A percentile compares a stretch with the other conserved stretches of the same genome.
These are phyloP conservation scores for Amphiprion percula DNA, from an alignment of 2,113 vertebrate species.

Conservation along the genomic window DNA sequence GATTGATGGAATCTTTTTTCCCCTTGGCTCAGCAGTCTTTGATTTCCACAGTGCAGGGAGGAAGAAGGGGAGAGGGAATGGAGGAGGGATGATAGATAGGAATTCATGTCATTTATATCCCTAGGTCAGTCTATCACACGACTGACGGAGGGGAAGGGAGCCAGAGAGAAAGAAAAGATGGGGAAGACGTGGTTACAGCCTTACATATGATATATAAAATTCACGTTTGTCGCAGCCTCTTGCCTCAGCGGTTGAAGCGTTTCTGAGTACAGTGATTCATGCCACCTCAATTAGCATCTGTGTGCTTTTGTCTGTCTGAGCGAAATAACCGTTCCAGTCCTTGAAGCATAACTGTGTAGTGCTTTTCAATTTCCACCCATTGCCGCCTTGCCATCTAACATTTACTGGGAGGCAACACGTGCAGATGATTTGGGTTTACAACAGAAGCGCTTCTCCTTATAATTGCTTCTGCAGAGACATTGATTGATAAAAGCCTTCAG, in stretches of 20 bases:
- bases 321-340: slow-evolving; percentile 52
- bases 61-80: slow-evolving; percentile 58
- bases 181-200: slow-evolving; percentile 13
- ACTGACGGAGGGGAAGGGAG: slow-evolving; percentile 46
- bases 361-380: slow-evolving; percentile 64
- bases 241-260: neutral
- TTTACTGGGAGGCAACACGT: slow-evolving; percentile 52
- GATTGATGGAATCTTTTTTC: slow-evolving; percentile 81
- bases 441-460: slow-evolving; percentile 56
- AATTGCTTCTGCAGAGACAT: slow-evolving; percentile 67
- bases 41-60: slow-evolving; percentile 74
- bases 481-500: slow-evolving; percentile 57
- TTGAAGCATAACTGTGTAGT: slow-evolving; percentile 50
- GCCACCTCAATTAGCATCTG: slow-evolving; percentile 54
- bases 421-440: slow-evolving; percentile 62
- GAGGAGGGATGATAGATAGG: slow-evolving; percentile 77
- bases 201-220: slow-evolving; percentile 31
- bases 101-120: slow-evolving; percentile 79
- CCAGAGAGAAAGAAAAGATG: slow-evolving; percentile 28
- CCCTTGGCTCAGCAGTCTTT: slow-evolving; percentile 84
- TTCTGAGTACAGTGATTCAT: slow-evolving; percentile 45
- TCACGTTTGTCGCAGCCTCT: slow-evolving; percentile 21
- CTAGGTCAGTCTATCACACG: slow-evolving; percentile 71
- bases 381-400: slow-evolving; percentile 48
- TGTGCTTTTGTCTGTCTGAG: slow-evolving; percentile 46